phyloP scores from a whole-genome alignment of 2,888 invertebrate species.

The Agrotis ipsilon region DNA sequence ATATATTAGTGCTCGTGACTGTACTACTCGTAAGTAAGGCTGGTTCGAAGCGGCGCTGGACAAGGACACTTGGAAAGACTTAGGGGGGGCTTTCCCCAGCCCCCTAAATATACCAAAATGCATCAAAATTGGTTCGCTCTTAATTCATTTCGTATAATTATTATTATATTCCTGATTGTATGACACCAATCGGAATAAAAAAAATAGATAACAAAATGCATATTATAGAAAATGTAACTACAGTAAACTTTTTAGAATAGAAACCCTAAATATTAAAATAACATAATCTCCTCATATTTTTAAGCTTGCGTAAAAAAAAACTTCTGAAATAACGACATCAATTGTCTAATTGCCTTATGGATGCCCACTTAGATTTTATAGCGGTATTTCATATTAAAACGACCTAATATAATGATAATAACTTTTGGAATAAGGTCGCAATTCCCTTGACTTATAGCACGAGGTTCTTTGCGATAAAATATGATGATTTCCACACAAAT shows the following conservation, averaged over 20 bases:
- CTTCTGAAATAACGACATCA: slow-evolving; percentile 36
- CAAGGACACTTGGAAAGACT: too few relatives aligned
- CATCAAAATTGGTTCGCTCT: too few relatives aligned
- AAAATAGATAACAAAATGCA: background rate
- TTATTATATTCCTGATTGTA: too few relatives aligned
- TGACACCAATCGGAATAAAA: too few relatives aligned
- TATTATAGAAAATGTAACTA: background rate
- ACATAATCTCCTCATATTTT: slow-evolving; percentile 9
- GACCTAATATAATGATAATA: slow-evolving; percentile 49
- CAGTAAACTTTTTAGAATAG: background rate
- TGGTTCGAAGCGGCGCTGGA: too few relatives aligned
- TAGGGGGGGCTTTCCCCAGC: too few relatives aligned
- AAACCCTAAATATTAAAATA: slow-evolving; percentile 16
- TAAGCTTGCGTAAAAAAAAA: slow-evolving; percentile 15
- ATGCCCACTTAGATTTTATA: slow-evolving; percentile 53
- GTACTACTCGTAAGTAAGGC: too few relatives aligned
- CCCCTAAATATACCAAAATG: too few relatives aligned
- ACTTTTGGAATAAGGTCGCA: slow-evolving; percentile 62
- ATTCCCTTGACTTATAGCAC: slow-evolving; percentile 52
- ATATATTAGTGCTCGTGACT: too few relatives aligned
- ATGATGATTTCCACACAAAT: slow-evolving; percentile 70
- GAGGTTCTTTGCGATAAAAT: slow-evolving; percentile 67
- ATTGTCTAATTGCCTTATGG: slow-evolving; percentile 52
- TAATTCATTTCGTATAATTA: too few relatives aligned
- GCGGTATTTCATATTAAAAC: slow-evolving; percentile 39